Percentiles rank a stretch among this genome's conserved stretches.
Evolutionary conservation across 2,113 vertebrate genomes (phyloP).

Genomic region (Bubo scandiacus): DNA sequence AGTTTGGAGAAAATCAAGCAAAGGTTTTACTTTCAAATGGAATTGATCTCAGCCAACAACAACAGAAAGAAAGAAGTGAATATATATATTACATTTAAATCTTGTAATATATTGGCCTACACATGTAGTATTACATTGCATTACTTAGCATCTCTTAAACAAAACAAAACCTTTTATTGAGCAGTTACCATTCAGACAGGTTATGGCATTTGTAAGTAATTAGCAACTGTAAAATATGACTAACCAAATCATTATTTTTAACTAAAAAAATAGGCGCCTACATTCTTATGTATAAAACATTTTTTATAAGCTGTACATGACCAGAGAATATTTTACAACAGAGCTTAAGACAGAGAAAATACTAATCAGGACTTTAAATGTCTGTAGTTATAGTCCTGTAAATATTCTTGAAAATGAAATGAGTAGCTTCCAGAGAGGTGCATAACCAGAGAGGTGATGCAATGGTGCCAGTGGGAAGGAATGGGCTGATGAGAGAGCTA

Average conservation of each 20-base stretch:
- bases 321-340: slow-evolving; percentile 61
- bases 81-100: not conserved
- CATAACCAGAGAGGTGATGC: not conserved
- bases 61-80: not conserved
- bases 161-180: slow-evolving; percentile 58
- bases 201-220: slow-evolving; percentile 56
- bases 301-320: slow-evolving; percentile 64
- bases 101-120: slow-evolving; percentile 31
- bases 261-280: slow-evolving; percentile 55
- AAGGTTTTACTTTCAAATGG: not conserved
- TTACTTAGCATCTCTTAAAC: slow-evolving; percentile 55
- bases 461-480: not conserved
- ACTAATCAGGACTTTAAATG: slow-evolving; percentile 69
- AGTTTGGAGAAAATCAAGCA: not conserved
- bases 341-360: slow-evolving; percentile 59
- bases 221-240: slow-evolving; percentile 45
- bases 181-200: slow-evolving; percentile 43
- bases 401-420: slow-evolving; percentile 43
- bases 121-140: not conserved
- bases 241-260: slow-evolving; percentile 59
- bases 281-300: slow-evolving; percentile 57
- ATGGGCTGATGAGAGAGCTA: not conserved
- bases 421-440: slow-evolving; percentile 6
- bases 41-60: slow-evolving; percentile 3
- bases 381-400: slow-evolving; percentile 50